Evolutionary conservation across 2,888 invertebrate genomes (phyloP).

Genomic region (Schizaphis graminum): DNA sequence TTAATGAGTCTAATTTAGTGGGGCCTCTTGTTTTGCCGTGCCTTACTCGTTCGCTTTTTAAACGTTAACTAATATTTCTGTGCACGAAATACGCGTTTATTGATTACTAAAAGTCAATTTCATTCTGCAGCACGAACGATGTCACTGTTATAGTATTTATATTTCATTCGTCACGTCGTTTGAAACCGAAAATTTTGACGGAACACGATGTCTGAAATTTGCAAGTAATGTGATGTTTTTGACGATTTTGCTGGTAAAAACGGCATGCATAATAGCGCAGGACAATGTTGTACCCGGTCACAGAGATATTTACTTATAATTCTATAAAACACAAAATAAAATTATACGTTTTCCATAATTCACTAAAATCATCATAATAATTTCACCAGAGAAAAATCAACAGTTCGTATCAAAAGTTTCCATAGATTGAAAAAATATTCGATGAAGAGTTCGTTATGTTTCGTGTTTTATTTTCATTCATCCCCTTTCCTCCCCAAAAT

Average conservation of each 20-base stretch:
- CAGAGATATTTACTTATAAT: background rate
- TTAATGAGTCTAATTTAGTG: too few relatives aligned
- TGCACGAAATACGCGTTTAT: too few relatives aligned
- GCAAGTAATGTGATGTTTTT: background rate
- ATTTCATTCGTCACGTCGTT: too few relatives aligned
- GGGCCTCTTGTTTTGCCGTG: too few relatives aligned
- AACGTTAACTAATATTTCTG: too few relatives aligned
- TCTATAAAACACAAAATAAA: too few relatives aligned
- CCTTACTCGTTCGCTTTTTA: too few relatives aligned
- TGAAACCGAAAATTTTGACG: too few relatives aligned
- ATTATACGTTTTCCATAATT: background rate
- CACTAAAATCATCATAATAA: background rate
- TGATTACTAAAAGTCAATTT: too few relatives aligned
- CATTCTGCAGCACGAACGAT: too few relatives aligned
- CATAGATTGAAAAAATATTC: conserved; percentile 14
- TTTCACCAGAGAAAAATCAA: background rate
- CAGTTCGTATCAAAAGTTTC: background rate
- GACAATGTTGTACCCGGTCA: background rate
- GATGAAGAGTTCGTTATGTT: background rate
- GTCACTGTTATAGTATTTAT: too few relatives aligned
- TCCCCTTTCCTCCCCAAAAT: background rate
- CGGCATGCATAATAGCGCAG: background rate
- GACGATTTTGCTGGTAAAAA: background rate
- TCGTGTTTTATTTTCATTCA: background rate
- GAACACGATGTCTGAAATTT: background rate